Conservation (phyloP, 2,113 vertebrate genomes). For the Aepyceros melampus region DNA sequence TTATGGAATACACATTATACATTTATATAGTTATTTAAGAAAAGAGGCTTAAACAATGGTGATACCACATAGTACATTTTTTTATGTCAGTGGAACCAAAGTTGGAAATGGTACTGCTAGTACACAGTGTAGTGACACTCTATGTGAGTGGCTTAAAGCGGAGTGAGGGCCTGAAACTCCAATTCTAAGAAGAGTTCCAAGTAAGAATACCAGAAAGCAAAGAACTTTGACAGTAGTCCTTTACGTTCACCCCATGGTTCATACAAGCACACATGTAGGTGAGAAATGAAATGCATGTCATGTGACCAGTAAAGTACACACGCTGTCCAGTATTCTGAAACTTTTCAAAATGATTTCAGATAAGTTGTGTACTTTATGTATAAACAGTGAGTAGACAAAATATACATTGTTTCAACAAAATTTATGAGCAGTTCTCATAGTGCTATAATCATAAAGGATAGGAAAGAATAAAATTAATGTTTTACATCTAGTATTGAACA, state of each 20-base stretch:
- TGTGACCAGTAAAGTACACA: not conserved
- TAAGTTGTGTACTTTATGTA: not conserved
- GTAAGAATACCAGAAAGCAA: not conserved
- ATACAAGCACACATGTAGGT: not conserved
- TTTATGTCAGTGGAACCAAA: not conserved
- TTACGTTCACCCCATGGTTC: not conserved
- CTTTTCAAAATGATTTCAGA: not conserved
- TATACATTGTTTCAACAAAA: not conserved
- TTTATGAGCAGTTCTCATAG: not conserved
- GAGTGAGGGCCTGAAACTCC: not conserved
- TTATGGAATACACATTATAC: not conserved
- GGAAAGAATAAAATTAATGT: not conserved
- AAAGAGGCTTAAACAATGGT: not conserved
- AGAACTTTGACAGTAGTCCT: not conserved
- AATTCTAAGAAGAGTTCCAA: not conserved
- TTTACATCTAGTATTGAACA: not conserved
- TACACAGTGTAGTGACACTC: not conserved
- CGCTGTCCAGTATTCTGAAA: not conserved
- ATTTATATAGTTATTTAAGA: not conserved
- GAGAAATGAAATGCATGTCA: not conserved
- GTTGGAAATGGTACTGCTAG: not conserved
- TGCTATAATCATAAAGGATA: not conserved
- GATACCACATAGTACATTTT: not conserved
- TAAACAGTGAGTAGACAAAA: not conserved
- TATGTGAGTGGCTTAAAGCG: not conserved